A percentile compares a stretch with the other conserved stretches of the same genome.
Evolutionary conservation across 2,888 invertebrate species (phyloP).

Genomic region (Frankliniella fusca): DNA sequence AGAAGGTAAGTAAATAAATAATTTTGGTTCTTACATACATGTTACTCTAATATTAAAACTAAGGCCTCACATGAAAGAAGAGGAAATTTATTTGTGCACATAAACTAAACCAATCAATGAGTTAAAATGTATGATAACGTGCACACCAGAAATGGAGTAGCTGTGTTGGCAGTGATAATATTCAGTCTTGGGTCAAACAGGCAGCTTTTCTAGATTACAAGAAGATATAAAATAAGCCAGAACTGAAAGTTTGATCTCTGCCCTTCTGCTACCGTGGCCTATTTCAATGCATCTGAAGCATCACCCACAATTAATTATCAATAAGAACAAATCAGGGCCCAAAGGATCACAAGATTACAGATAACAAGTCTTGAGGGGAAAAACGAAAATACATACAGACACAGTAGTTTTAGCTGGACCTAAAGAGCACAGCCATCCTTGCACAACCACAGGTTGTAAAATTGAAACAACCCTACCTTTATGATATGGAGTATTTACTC

Average conservation of each 20-base stretch:
- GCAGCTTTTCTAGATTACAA: neutral
- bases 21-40: slow-evolving; percentile 1
- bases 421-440: neutral
- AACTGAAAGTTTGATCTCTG: neutral
- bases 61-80: neutral
- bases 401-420: neutral
- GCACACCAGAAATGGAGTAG: neutral
- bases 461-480: neutral
- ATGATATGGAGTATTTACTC: neutral
- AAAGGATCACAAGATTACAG: neutral
- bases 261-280: neutral
- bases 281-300: neutral
- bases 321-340: neutral
- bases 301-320: neutral
- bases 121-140: neutral
- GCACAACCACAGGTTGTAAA: neutral
- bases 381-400: neutral
- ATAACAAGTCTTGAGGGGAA: neutral
- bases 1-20: slow-evolving; percentile 1
- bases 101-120: neutral
- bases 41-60: neutral
- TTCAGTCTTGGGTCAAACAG: neutral
- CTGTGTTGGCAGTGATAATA: neutral
- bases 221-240: neutral
- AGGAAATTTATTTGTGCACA: neutral